Evolutionary conservation across 2,797 vertebrate genomes (phyloP).

Genomic region (Pipistrellus pygmaeus): DNA sequence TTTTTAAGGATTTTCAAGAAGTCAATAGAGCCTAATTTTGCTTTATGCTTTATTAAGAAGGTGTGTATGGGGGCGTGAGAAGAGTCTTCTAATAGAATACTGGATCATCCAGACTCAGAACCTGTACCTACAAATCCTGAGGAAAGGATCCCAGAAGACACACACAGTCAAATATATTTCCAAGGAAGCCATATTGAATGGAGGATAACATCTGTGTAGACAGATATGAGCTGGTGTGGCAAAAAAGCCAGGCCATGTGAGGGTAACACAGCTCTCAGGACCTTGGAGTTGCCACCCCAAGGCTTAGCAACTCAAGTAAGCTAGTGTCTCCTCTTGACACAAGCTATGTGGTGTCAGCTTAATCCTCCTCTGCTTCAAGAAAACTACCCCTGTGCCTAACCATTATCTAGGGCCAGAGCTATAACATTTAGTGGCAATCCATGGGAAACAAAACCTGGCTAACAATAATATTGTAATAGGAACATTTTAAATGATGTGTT

Average conservation of each 20-base stretch:
- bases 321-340: background rate
- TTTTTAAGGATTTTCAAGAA: background rate
- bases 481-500: background rate
- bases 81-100: background rate
- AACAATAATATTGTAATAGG: background rate
- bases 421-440: background rate
- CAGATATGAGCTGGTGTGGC: background rate
- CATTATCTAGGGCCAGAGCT: background rate
- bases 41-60: background rate
- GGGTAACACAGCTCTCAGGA: background rate
- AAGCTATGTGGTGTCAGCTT: background rate
- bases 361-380: background rate
- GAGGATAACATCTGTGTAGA: background rate
- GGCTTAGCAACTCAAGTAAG: background rate
- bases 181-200: background rate
- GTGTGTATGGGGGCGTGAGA: background rate
- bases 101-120: background rate
- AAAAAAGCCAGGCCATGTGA: background rate
- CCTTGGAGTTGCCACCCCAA: background rate
- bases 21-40: background rate
- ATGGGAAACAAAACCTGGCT: background rate
- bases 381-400: background rate
- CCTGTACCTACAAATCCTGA: background rate
- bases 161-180: background rate
- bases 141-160: background rate